phyloP scores from a whole-genome alignment of 2,888 invertebrate genomes.

The Harpalus rubripes region DNA sequence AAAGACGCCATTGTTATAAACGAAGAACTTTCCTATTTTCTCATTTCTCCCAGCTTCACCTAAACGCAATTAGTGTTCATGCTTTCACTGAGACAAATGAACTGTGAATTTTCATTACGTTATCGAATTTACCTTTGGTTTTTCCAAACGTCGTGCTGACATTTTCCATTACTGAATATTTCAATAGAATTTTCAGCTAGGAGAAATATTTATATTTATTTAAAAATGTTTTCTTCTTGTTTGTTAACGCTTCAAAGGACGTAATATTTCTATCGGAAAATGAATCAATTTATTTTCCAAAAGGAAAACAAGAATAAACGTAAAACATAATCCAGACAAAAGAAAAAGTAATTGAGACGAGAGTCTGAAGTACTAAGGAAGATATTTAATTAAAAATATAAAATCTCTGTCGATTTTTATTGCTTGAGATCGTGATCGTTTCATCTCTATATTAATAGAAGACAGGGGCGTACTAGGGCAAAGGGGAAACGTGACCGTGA shows the following conservation, averaged over 20 bases:
- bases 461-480: constrained; percentile 40
- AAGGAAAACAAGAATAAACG: constrained; percentile 18
- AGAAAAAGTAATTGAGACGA: constrained; percentile 9
- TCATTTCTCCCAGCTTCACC: background rate
- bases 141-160: constrained; percentile 4
- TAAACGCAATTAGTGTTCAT: constrained; percentile 1
- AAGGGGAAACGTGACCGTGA: constrained; percentile 47
- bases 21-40: constrained; percentile 4
- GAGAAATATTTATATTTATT: constrained; percentile 32
- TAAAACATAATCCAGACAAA: constrained; percentile 32
- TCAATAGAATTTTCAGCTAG: constrained; percentile 21
- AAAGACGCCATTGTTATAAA: constrained; percentile 20
- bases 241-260: constrained; percentile 36
- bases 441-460: constrained; percentile 30
- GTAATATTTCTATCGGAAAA: constrained; percentile 32
- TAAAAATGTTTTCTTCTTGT: constrained; percentile 9
- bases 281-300: constrained; percentile 31
- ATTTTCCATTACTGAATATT: constrained; percentile 11
- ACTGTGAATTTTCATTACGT: constrained; percentile 2
- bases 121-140: constrained; percentile 25
- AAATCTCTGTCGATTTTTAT: constrained; percentile 49
- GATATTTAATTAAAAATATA: constrained; percentile 53
- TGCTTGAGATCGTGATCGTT: constrained; percentile 41
- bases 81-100: constrained; percentile 14
- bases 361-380: background rate